phyloP scores from a whole-genome alignment of 2,797 vertebrate species.

The Apogon hyalosoma region DNA sequence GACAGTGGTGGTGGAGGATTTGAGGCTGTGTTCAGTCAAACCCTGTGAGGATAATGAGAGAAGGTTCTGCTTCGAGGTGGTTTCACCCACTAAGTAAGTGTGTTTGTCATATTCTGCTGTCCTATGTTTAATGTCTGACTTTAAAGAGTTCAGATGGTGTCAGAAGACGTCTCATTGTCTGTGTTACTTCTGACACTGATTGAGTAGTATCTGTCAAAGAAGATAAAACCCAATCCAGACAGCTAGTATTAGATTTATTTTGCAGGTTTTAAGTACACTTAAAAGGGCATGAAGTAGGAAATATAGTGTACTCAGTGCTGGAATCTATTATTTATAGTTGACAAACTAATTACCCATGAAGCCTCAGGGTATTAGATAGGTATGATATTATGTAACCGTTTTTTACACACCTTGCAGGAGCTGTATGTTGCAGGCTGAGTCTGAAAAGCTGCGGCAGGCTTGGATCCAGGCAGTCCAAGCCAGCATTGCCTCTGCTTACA shows the following conservation, averaged over 20 bases:
- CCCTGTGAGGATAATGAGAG: constrained; percentile 96
- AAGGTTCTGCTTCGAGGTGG: constrained; percentile 98
- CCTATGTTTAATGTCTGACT: too few species aligned
- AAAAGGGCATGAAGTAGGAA: too few species aligned
- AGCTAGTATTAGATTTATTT: too few species aligned
- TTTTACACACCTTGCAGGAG: constrained; percentile 82
- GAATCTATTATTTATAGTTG: neutral
- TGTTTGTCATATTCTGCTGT: neutral
- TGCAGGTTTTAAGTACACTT: too few species aligned
- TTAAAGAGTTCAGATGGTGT: too few species aligned
- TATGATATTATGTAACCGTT: neutral
- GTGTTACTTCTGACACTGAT: too few species aligned
- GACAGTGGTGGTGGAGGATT: constrained; percentile 96
- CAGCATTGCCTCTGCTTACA: constrained; percentile 96
- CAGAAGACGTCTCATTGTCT: too few species aligned
- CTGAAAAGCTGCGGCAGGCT: constrained; percentile 94
- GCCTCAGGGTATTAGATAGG: neutral
- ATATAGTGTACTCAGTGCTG: too few species aligned
- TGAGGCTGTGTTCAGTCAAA: constrained; percentile 95
- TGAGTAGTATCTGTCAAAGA: too few species aligned
- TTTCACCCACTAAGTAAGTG: constrained; percentile 96
- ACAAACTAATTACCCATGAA: neutral
- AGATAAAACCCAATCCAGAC: too few species aligned
- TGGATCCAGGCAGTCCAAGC: constrained; percentile 98
- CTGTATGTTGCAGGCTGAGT: constrained; percentile 98